Conservation (phyloP, 1,140 invertebrate species). For the Eufriesea mexicana region DNA sequence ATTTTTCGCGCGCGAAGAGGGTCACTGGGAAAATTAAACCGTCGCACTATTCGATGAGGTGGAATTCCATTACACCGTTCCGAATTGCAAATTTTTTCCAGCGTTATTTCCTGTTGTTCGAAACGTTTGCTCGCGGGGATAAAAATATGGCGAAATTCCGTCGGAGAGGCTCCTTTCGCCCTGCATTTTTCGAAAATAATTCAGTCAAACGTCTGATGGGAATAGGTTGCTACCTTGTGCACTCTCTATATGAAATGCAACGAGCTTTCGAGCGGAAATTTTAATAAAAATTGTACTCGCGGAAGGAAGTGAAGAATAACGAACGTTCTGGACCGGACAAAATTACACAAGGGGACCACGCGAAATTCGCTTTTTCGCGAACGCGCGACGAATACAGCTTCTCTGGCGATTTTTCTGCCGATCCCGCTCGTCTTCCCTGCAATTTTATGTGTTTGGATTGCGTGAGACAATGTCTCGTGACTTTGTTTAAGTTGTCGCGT, state of each 20-base stretch:
- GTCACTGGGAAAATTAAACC: constrained; percentile 26
- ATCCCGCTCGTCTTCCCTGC: background rate
- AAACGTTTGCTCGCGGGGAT: background rate
- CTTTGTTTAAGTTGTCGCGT: background rate
- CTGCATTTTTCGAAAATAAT: constrained; percentile 17
- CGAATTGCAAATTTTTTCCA: background rate
- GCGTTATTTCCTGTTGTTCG: background rate
- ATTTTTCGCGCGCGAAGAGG: background rate
- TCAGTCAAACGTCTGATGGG: background rate
- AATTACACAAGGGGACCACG: background rate
- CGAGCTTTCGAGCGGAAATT: background rate
- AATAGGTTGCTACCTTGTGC: background rate
- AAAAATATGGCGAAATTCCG: background rate
- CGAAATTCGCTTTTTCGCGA: background rate
- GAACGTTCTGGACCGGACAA: background rate
- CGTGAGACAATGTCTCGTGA: background rate
- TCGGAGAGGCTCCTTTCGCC: background rate
- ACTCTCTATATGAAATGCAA: background rate
- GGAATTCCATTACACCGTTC: background rate
- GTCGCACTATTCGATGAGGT: background rate
- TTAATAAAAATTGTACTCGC: background rate
- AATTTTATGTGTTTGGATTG: background rate
- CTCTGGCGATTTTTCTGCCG: background rate
- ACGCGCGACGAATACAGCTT: too few species aligned
- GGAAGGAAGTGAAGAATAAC: background rate